These are phyloP conservation scores for Pteronura brasiliensis DNA, from an alignment of 2,113 vertebrate genomes.

Conservation along the genomic window DNA sequence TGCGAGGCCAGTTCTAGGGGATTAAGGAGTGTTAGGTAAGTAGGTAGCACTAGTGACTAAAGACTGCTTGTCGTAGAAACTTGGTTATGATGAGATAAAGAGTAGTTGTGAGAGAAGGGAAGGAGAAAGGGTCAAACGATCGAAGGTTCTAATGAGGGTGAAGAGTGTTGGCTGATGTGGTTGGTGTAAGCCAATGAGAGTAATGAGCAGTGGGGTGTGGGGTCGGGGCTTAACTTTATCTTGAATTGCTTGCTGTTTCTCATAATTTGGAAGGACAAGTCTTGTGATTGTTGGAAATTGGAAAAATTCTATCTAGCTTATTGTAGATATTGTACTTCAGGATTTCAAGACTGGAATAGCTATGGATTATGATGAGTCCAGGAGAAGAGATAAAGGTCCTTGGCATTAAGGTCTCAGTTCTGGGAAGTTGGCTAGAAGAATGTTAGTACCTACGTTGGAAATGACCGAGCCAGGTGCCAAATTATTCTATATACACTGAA, in stretches of 20 bases:
- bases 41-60: neutral
- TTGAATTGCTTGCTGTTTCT: neutral
- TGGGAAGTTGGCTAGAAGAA: neutral
- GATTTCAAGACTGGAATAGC: neutral
- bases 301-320: neutral
- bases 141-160: neutral
- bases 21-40: neutral
- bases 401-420: neutral
- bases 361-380: neutral
- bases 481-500: neutral
- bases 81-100: neutral
- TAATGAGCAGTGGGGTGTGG: neutral
- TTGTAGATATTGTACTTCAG: neutral
- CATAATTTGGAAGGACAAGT: neutral
- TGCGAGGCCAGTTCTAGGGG: neutral
- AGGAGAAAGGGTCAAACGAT: neutral
- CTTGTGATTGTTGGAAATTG: neutral
- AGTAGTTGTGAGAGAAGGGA: neutral
- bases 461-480: neutral
- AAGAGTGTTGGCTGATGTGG: neutral
- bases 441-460: neutral
- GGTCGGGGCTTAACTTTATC: neutral
- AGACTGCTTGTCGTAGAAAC: neutral
- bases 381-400: neutral
- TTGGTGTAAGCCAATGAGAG: neutral